Base-by-base conservation (phyloP, 2,113 vertebrate genomes). In the Procavia capensis region DNA sequence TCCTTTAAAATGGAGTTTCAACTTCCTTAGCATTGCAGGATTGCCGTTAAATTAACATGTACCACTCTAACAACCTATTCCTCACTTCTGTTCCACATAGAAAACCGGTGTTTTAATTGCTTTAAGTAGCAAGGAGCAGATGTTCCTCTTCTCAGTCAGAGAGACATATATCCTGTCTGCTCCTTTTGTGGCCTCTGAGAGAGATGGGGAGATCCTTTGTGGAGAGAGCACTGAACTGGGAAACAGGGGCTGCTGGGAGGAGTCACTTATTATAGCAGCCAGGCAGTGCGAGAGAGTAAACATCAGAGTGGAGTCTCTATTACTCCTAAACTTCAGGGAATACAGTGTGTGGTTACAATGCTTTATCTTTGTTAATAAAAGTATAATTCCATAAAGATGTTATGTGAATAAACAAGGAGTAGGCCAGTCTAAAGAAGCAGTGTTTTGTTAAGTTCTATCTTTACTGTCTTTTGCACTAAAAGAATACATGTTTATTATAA, bases 21-120 rank as follows among this genome's bases (percentile, higher is more conserved):
- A 74, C 91, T 80, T 92, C 43, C 43, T 86, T 29, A 45, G 22
- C 0, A 0, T 59, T 68, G 63, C 9, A 76, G 78, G 75, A 57
- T 22, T 36, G 45, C 78, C 9, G 2, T 89, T 94, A 85, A 87
- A 59, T 70, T 41, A 74, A 74, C 20, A 17, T 31, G 7, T 70
- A 47, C 91, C 34, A 22, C 86, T 89, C 68, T 45, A 24, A 74
- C 25, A 31, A 43, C 41, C 59, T 20, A 4, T 43, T 39, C 76
- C 72, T 89, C 19, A 85, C 47, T 68, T n/a, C 63, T 78, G 64
- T 47, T 93, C 82, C 36, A 64, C 9, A 4, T 72, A 78, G 39
- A 78, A 75, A 91, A 85, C n/a, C 11, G 43, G 54, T 3, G 5
- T 83, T 93, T 93, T 94, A 78, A 86, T 72, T 81, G 72, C 87